phyloP scores from a whole-genome alignment of 2,888 invertebrate genomes.

The Drosophila formosana region DNA sequence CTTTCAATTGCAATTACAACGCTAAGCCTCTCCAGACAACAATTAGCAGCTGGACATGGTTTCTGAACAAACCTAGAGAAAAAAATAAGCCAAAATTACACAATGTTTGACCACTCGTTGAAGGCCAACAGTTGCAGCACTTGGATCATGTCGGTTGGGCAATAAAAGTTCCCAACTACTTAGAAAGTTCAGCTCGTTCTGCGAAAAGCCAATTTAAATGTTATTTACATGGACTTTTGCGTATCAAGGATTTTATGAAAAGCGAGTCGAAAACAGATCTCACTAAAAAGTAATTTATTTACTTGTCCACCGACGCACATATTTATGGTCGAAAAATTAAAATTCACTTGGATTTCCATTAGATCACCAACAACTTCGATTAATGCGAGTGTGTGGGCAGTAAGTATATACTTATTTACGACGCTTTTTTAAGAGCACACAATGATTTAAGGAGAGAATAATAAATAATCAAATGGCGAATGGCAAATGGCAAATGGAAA shows the following conservation, averaged over 20 bases:
- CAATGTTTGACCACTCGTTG: slow-evolving; percentile 46
- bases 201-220: slow-evolving; percentile 40
- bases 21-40: slow-evolving; percentile 17
- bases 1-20: slow-evolving; percentile 67
- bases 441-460: slow-evolving; percentile 7
- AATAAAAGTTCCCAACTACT: slow-evolving; percentile 72
- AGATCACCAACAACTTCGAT: neutral
- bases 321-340: neutral
- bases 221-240: slow-evolving; percentile 36
- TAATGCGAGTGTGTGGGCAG: neutral
- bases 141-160: slow-evolving; percentile 48
- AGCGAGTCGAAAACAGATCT: neutral
- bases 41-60: slow-evolving; percentile 59
- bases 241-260: slow-evolving; percentile 33
- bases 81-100: slow-evolving; percentile 18
- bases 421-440: neutral
- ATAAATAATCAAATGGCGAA: slow-evolving; percentile 34
- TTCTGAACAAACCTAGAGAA: slow-evolving; percentile 33
- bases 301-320: neutral
- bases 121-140: slow-evolving; percentile 51
- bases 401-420: neutral
- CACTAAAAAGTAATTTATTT: slow-evolving; percentile 3
- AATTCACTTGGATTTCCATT: neutral
- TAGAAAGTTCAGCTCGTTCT: slow-evolving; percentile 43
- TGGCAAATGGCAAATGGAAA: slow-evolving; percentile 14